Evolutionary conservation across 1,140 invertebrate species (phyloP), one percentile per base, ranked within the genome.

Genomic region (Venturia canescens): DNA sequence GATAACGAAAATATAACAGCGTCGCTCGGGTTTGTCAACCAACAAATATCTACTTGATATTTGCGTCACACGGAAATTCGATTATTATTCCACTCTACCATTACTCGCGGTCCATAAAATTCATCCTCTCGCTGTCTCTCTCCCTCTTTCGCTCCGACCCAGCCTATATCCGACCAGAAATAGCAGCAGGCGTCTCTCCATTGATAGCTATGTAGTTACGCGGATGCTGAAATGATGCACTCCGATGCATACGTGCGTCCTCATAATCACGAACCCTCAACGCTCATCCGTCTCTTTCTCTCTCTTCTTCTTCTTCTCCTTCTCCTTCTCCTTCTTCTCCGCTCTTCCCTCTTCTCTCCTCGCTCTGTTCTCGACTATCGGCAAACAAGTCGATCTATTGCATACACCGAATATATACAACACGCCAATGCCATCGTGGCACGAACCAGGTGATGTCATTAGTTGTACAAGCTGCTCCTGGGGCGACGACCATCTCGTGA

Each of bases 381-480:
- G 44, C 48, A 75, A 75, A 75, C 72, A 75, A 75, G 50, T 57
- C 72, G 23, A 60, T 60, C 57, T 60, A 60, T 60, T n/a, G 18
- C 21, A 23, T 60, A 50, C 48, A 50, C 48, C 48, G 57, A 9
- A 60, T 60, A 60, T 60, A n/a, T 60, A 23, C n/a, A 72, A 72
- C 70, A 48, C 44, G 4, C 21, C 11, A 50, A 50, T 27, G 44
- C 18, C 72, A 16, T 21, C 29, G 57, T n/a, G 18, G 18, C 4
- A 75, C 26, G 72, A n/a, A 50, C 48, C 48, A 75, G 72, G 50
- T 21, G 72, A 75, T 75, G 72, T 75, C 72, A 75, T 75, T 75
- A 75, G 72, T 75, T 57, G 72, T 38, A 75, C 72, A 75, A 75
- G 18, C 72, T 75, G n/a, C 57, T 60, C 18, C 21, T 60, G 48